Conservation (phyloP, 2,797 vertebrate genomes). For the Pterois miles region DNA sequence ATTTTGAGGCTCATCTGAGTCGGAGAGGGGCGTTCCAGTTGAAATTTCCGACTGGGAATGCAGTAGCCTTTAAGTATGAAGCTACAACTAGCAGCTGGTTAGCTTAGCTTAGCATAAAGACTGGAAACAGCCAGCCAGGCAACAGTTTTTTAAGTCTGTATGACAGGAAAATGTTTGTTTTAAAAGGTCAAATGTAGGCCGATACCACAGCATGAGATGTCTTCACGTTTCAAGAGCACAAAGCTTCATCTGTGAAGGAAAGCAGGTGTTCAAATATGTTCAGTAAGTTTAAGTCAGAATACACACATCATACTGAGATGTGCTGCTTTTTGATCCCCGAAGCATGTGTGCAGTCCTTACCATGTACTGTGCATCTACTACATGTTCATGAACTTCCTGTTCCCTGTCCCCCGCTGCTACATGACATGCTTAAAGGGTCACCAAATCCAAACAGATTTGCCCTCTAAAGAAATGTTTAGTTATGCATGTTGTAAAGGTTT, state of each 20-base stretch:
- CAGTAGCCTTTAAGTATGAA: background rate
- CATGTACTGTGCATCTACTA: background rate
- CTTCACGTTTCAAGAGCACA: conserved; percentile 23
- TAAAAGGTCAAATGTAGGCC: conserved; percentile 22
- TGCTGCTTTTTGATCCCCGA: conserved; percentile 10
- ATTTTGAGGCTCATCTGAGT: too few relatives aligned
- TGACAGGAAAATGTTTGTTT: conserved; percentile 38
- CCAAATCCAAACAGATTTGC: background rate
- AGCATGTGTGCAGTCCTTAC: background rate
- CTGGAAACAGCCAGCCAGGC: background rate
- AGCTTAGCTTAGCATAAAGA: background rate
- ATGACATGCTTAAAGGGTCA: background rate
- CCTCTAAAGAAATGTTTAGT: background rate
- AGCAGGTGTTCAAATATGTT: conserved; percentile 1
- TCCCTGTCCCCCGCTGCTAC: background rate
- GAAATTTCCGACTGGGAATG: too few relatives aligned
- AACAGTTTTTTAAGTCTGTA: conserved; percentile 6
- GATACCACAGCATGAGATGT: background rate
- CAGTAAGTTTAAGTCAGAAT: background rate
- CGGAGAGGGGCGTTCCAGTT: too few relatives aligned
- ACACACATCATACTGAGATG: background rate
- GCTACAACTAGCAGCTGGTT: background rate
- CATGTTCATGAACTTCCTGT: conserved; percentile 3
- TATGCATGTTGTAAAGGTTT: background rate
- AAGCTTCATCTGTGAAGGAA: background rate